These are phyloP conservation scores for Dryoscopus gambensis DNA, from an alignment of 2,113 vertebrate species.

Conservation along the genomic window DNA sequence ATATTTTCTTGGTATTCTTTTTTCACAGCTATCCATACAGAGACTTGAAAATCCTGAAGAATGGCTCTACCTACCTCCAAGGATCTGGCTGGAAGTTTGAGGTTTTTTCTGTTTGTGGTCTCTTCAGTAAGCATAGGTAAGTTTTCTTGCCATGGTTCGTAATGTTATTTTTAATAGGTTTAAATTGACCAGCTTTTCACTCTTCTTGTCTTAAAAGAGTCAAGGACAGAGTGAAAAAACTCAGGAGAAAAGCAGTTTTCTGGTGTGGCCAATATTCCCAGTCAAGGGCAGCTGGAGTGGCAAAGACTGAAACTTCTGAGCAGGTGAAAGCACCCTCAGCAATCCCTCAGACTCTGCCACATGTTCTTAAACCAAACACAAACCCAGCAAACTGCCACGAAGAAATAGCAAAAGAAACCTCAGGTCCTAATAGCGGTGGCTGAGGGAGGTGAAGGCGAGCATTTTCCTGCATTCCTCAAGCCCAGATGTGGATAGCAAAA, in stretches of 20 bases:
- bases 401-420: conserved; percentile 9
- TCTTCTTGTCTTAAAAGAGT: background rate
- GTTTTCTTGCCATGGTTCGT: background rate
- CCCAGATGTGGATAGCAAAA: background rate
- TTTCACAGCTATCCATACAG: background rate
- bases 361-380: background rate
- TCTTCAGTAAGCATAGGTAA: conserved; percentile 19
- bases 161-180: background rate
- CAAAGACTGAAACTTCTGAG: background rate
- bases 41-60: background rate
- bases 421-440: background rate
- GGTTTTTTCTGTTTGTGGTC: background rate
- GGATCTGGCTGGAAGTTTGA: background rate
- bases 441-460: background rate
- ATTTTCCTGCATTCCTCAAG: background rate
- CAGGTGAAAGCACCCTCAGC: background rate
- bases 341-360: background rate
- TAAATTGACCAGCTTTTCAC: background rate
- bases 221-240: background rate
- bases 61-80: background rate
- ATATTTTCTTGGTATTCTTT: background rate
- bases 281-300: background rate
- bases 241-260: background rate
- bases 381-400: background rate
- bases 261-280: background rate